Evolutionary conservation across 2,113 vertebrate species (phyloP).

Genomic region (Crotalus helleri): DNA sequence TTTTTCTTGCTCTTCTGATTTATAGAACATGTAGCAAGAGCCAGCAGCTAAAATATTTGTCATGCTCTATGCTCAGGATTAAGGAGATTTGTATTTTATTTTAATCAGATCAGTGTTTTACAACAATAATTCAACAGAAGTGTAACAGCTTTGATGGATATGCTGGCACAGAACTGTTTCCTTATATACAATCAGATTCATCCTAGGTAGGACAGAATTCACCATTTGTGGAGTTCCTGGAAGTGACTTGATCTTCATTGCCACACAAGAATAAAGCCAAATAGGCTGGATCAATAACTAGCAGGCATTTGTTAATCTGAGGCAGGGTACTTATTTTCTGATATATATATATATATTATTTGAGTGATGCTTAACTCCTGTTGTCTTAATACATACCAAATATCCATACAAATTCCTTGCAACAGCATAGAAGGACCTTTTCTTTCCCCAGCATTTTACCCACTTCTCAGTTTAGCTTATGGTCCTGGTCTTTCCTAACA

Average conservation of each 20-base stretch:
- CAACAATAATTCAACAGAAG: slow-evolving; percentile 48
- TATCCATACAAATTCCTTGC: neutral
- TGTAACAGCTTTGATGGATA: slow-evolving; percentile 54
- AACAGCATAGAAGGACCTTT: neutral
- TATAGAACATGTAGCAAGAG: neutral
- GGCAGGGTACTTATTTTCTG: neutral
- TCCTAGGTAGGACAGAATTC: neutral
- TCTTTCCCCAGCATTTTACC: neutral
- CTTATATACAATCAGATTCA: neutral
- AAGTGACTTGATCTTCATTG: neutral
- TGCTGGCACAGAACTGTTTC: slow-evolving; percentile 17
- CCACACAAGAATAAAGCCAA: neutral
- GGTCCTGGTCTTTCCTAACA: neutral
- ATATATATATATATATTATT: neutral
- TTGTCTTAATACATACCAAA: neutral
- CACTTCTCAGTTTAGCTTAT: neutral
- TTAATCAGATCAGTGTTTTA: slow-evolving; percentile 47
- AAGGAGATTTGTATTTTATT: neutral
- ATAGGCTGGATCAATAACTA: neutral
- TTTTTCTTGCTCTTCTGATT: neutral
- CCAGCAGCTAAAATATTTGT: slow-evolving; percentile 2
- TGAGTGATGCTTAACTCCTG: neutral
- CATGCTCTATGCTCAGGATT: slow-evolving; percentile 16
- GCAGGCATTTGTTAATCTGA: neutral
- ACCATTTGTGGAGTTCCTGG: neutral